A percentile compares a stretch with the other conserved stretches of the same genome.
These are phyloP conservation scores for Pogonomyrmex californicus DNA, from an alignment of 1,140 invertebrate species.

Conservation along the genomic window DNA sequence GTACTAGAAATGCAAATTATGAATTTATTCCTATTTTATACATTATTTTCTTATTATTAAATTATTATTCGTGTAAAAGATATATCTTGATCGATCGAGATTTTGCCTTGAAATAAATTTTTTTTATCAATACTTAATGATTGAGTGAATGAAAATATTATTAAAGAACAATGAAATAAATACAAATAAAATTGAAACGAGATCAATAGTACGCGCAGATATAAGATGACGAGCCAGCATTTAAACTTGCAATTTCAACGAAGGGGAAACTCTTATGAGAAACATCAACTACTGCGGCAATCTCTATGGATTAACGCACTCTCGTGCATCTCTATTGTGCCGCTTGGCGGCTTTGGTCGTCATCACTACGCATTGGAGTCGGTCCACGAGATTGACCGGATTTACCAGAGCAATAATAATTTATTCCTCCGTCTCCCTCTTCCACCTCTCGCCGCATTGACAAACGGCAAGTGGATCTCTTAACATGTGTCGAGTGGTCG, in stretches of 20 bases:
- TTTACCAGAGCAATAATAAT: constrained; percentile 82
- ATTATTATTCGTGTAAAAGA: constrained; percentile 9
- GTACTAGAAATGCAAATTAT: neutral
- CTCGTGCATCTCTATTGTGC: constrained; percentile 72
- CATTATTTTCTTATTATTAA: neutral
- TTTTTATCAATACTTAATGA: neutral
- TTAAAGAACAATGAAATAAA: neutral
- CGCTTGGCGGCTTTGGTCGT: constrained; percentile 66
- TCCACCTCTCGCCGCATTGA: neutral
- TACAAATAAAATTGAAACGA: constrained; percentile 22
- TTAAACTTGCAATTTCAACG: constrained; percentile 66
- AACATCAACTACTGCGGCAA: constrained; percentile 67
- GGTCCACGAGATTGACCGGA: constrained; percentile 79
- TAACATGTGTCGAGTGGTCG: constrained; percentile 76
- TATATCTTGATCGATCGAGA: neutral
- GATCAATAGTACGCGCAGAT: neutral
- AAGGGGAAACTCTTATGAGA: constrained; percentile 67
- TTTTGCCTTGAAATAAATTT: constrained; percentile 8
- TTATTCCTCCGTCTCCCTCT: constrained; percentile 72
- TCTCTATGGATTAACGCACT: constrained; percentile 69
- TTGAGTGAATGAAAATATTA: constrained; percentile 15
- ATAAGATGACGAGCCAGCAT: constrained; percentile 5
- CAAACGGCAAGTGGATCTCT: constrained; percentile 78
- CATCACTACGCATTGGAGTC: constrained; percentile 71
- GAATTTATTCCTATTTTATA: neutral